A percentile compares a stretch with the other conserved stretches of the same genome.
Evolutionary conservation across 35 echinoderm and acorn worm genomes (phyloP).

Genomic region (Amphiura filiformis): DNA sequence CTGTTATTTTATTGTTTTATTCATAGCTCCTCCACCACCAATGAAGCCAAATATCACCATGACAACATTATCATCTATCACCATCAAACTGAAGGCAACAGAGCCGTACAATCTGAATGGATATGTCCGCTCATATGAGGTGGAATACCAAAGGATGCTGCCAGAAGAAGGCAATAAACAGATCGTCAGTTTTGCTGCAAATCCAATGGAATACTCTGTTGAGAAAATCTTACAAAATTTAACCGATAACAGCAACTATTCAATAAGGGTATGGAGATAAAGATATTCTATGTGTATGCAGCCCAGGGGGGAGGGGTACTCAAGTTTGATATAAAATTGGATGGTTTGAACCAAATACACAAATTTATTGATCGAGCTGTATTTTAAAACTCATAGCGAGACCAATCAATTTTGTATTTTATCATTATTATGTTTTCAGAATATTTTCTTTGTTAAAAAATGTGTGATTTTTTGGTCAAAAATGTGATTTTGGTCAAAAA

Average conservation of each 20-base stretch:
- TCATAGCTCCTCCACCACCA: background rate
- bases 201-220: background rate
- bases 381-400: too few relatives aligned
- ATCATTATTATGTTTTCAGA: too few relatives aligned
- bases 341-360: too few relatives aligned
- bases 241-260: background rate
- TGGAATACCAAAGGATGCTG: background rate
- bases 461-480: too few relatives aligned
- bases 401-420: too few relatives aligned
- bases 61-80: background rate
- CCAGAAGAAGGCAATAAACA: background rate
- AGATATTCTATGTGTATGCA: too few relatives aligned
- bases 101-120: conserved; percentile 22
- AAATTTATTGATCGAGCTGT: too few relatives aligned
- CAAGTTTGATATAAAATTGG: too few relatives aligned
- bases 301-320: too few relatives aligned
- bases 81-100: background rate
- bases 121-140: background rate
- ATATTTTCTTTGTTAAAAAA: too few relatives aligned
- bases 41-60: background rate
- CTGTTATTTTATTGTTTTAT: background rate
- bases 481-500: too few relatives aligned
- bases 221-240: background rate
- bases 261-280: background rate
- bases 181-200: background rate